Conservation (phyloP, 1,140 invertebrate species). For the Panulirus ornatus region DNA sequence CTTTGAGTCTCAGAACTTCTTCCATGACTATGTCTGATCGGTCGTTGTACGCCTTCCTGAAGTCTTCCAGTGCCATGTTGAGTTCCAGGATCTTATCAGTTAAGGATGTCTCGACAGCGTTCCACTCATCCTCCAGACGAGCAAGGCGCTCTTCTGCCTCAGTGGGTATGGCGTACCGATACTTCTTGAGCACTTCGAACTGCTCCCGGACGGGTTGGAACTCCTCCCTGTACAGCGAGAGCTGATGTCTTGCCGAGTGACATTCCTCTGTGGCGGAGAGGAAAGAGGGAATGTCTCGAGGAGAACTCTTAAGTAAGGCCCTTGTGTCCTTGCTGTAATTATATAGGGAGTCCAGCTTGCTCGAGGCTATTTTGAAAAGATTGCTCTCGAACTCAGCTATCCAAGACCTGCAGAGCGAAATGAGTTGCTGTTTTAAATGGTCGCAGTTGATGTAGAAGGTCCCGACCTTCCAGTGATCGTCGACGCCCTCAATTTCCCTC, state of each 20-base stretch:
- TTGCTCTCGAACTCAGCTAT: conserved; percentile 60
- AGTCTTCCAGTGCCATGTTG: conserved; percentile 38
- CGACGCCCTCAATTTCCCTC: conserved; percentile 57
- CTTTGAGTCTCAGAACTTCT: conserved; percentile 57
- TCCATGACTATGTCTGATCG: conserved; percentile 62
- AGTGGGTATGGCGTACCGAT: conserved; percentile 34
- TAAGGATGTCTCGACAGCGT: conserved; percentile 31
- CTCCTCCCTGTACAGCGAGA: conserved; percentile 33
- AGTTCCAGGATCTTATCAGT: conserved; percentile 59
- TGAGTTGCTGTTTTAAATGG: conserved; percentile 62
- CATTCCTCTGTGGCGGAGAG: conserved; percentile 51
- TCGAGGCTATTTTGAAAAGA: conserved; percentile 62
- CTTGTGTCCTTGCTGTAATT: conserved; percentile 46
- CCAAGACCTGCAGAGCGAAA: conserved; percentile 50
- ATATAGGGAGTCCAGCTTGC: conserved; percentile 40
- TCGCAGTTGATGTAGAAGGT: conserved; percentile 61
- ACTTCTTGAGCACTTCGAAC: conserved; percentile 57
- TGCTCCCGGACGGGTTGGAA: conserved; percentile 58
- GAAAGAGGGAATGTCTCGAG: conserved; percentile 46
- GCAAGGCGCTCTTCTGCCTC: conserved; percentile 13
- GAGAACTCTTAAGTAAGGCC: conserved; percentile 29
- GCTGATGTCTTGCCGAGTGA: conserved; percentile 33
- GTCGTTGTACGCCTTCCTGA: conserved; percentile 49
- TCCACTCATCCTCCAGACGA: conserved; percentile 53
- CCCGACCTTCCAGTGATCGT: conserved; percentile 60